Evolutionary conservation across 2,113 vertebrate genomes (phyloP).

Genomic region (Lamprologus sp.): DNA sequence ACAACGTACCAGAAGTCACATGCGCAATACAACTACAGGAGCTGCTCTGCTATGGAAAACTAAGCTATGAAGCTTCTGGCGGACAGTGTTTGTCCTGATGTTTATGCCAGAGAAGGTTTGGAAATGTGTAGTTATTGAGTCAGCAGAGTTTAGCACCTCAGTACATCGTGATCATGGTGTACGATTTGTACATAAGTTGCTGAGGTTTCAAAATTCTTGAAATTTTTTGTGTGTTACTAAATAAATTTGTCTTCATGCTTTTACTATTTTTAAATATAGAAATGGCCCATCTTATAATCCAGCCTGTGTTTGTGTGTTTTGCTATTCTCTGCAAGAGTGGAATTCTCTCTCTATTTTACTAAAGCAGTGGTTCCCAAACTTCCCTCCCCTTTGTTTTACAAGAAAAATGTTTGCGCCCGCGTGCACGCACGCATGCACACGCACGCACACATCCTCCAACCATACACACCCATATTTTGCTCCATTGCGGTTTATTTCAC

Average conservation of each 20-base stretch:
- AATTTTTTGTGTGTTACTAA: background rate
- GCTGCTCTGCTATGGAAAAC: background rate
- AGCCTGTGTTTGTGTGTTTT: background rate
- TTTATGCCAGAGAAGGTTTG: background rate
- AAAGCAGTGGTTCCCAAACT: background rate
- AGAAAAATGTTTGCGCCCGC: background rate
- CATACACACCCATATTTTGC: background rate
- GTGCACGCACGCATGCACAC: fast-evolving
- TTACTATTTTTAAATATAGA: background rate
- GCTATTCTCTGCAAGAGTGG: background rate
- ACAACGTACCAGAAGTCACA: background rate
- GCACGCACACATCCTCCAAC: background rate
- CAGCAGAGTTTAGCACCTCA: background rate
- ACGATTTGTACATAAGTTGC: background rate
- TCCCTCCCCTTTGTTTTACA: background rate
- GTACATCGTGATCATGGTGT: background rate
- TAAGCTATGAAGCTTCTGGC: background rate
- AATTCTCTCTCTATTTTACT: background rate
- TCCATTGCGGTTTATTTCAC: background rate
- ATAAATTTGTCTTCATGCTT: background rate
- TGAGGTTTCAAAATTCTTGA: background rate
- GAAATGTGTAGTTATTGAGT: background rate
- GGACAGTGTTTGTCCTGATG: background rate
- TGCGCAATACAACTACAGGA: background rate
- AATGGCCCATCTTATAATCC: background rate